Evolutionary conservation across 2,797 vertebrate species (phyloP).

Genomic region (Argentina silus): DNA sequence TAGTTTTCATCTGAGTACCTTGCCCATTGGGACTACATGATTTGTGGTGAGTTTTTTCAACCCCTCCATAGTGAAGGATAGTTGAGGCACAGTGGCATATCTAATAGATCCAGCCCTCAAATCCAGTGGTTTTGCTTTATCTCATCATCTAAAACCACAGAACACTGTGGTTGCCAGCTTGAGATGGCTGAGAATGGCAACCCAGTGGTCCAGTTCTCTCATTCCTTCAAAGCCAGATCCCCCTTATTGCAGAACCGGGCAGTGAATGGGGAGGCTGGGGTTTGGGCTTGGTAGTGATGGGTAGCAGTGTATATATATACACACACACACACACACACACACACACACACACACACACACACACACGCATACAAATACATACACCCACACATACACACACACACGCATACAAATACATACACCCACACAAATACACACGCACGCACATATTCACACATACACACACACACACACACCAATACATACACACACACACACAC

Average conservation of each 20-base stretch:
- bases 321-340: too few species aligned
- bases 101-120: background rate
- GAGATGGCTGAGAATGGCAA: conserved; percentile 11
- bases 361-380: too few species aligned
- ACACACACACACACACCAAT: background rate
- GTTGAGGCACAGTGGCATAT: background rate
- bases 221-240: conserved; percentile 34
- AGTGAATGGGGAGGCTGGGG: conserved; percentile 41
- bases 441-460: background rate
- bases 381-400: too few species aligned
- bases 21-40: conserved; percentile 12
- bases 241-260: conserved; percentile 16
- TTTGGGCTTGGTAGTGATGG: conserved; percentile 52
- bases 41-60: conserved; percentile 14
- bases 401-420: background rate
- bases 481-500: too few species aligned
- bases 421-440: background rate
- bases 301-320: conserved; percentile 18
- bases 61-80: background rate
- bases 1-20: conserved; percentile 20
- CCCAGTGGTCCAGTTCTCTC: conserved; percentile 26
- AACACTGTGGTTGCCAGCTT: conserved; percentile 2
- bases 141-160: background rate
- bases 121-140: background rate
- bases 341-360: too few species aligned